Evolutionary conservation across 2,113 vertebrate species (phyloP).

Genomic region (Dipodomys spectabilis): DNA sequence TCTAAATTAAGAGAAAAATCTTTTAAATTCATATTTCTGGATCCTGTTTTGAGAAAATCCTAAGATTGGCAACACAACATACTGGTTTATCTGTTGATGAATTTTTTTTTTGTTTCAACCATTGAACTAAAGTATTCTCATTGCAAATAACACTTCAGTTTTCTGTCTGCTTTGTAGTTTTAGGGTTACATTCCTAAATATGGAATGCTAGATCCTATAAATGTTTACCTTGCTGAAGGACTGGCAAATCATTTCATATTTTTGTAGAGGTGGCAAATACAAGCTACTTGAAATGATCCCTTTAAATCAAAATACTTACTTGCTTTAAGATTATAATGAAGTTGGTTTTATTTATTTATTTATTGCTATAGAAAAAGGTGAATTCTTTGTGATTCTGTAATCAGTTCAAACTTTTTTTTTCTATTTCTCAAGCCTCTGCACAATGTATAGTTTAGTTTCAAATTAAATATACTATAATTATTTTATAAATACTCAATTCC

Average conservation of each 20-base stretch:
- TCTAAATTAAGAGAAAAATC: not conserved
- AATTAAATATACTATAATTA: not conserved
- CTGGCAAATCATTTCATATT: not conserved
- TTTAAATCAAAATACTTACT: not conserved
- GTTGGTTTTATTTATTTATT: not conserved
- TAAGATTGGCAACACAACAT: not conserved
- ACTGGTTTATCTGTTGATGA: not conserved
- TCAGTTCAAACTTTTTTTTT: not conserved
- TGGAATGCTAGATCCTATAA: not conserved
- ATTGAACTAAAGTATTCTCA: not conserved
- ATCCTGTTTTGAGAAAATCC: not conserved
- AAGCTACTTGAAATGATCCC: not conserved
- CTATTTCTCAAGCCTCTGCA: not conserved
- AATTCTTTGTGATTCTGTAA: not conserved
- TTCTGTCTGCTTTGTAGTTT: not conserved
- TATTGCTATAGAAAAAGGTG: slow-evolving; percentile 3
- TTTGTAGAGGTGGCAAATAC: not conserved
- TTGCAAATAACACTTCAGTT: not conserved
- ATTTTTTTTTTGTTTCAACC: not conserved
- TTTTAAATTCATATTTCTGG: not conserved
- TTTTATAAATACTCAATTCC: not conserved
- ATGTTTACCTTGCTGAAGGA: not conserved
- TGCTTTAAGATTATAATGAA: not conserved
- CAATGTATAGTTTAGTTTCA: not conserved
- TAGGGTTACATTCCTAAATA: not conserved